These are phyloP conservation scores for Monopterus albus DNA, from an alignment of 2,113 vertebrate species.

Conservation along the genomic window DNA sequence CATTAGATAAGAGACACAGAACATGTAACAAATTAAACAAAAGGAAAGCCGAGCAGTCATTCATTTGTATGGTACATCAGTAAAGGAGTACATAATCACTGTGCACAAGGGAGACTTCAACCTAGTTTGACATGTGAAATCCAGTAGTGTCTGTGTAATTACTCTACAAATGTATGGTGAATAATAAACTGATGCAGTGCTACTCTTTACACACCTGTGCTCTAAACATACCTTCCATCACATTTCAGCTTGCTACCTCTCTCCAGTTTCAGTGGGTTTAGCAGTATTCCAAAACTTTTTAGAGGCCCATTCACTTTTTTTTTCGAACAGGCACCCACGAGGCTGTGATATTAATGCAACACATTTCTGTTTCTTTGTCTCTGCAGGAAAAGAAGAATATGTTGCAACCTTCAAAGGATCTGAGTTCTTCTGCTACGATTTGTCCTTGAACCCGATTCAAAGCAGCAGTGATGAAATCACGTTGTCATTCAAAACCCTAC, in stretches of 20 bases:
- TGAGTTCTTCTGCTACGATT: conserved; percentile 99
- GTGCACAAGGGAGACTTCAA: background rate
- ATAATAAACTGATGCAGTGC: background rate
- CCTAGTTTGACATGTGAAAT: background rate
- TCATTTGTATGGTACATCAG: background rate
- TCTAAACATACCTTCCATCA: background rate
- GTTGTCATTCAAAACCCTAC: conserved; percentile 97
- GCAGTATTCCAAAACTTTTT: conserved; percentile 23
- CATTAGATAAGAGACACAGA: background rate
- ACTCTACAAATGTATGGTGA: background rate
- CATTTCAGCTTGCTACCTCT: conserved; percentile 1
- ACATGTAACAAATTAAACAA: background rate
- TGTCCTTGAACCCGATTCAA: conserved; percentile 98
- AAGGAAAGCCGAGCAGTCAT: background rate
- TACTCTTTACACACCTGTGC: background rate
- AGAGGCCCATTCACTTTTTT: conserved; percentile 20
- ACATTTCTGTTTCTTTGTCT: conserved; percentile 70
- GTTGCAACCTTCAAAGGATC: conserved; percentile 98
- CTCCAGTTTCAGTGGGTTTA: conserved; percentile 12
- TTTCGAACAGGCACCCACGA: conserved; percentile 22
- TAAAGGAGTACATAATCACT: background rate
- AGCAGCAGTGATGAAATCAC: conserved; percentile 99
- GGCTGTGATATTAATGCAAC: conserved; percentile 42
- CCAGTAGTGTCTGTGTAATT: background rate
- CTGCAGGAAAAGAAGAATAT: conserved; percentile 95